Evolutionary conservation across 2,888 invertebrate genomes (phyloP).

Genomic region (Elegia similella): DNA sequence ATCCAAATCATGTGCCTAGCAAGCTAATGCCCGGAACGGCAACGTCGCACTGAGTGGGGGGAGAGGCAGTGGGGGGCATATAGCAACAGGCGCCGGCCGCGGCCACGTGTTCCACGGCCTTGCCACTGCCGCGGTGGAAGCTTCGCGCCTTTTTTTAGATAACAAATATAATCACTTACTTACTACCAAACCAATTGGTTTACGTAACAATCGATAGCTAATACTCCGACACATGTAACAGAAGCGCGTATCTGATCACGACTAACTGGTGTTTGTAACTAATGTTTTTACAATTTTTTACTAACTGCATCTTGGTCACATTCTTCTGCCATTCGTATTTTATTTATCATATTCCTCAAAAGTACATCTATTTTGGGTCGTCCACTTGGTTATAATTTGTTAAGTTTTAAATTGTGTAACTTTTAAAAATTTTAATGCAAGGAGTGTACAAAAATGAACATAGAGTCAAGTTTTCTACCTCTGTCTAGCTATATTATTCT

Average conservation of each 20-base stretch:
- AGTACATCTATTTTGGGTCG: too few relatives aligned
- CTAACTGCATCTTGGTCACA: not conserved
- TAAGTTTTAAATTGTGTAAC: too few relatives aligned
- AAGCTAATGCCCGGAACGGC: constrained; percentile 54
- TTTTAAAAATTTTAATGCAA: too few relatives aligned
- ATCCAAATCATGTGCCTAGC: constrained; percentile 49
- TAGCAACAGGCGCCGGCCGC: constrained; percentile 77
- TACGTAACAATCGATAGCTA: constrained; percentile 34
- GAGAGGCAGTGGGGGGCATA: constrained; percentile 37
- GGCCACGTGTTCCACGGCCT: constrained; percentile 74
- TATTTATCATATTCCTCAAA: not conserved
- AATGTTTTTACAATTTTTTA: not conserved
- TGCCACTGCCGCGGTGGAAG: constrained; percentile 64
- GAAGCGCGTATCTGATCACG: not conserved
- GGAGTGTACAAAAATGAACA: too few relatives aligned
- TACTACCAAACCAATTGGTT: constrained; percentile 36
- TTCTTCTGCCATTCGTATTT: not conserved
- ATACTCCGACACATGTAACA: not conserved
- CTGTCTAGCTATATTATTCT: too few relatives aligned
- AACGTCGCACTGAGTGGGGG: constrained; percentile 56
- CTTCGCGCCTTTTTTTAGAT: constrained; percentile 75
- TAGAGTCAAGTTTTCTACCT: too few relatives aligned
- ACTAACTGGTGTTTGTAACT: not conserved
- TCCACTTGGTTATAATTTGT: too few relatives aligned
- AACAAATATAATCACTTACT: constrained; percentile 37